Evolutionary conservation across 2,113 vertebrate species (phyloP), one percentile per base, ranked within the genome.

Genomic region (Camelus dromedarius): DNA sequence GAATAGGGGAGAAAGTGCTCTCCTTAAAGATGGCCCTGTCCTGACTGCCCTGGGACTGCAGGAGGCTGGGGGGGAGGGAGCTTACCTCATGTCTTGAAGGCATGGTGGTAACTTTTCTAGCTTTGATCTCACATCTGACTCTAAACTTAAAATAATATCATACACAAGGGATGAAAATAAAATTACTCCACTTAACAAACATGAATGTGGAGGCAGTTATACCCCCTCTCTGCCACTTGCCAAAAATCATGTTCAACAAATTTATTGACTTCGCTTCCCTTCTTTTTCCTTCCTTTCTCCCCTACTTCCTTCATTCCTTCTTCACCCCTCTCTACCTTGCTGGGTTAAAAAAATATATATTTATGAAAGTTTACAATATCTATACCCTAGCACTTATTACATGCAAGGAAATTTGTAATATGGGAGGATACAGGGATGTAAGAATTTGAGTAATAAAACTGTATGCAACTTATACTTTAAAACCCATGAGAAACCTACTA

Each of bases 401-500:
- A 14, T 69, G 52, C 35, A 93, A 70, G 50, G 9, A 24, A 77
- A 9, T 67, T 0, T 73, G 8, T 81, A 60, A 83, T 58, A 50
- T 48, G 20, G 14, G 48, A 3, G 6, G 4, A 42, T 28, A 62
- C 13, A 50, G 2, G 20, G 11, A 66, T 89, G 4, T 82, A 76
- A 83, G 19, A 85, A 19, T 80, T 66, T 56, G 46, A 82, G 62
- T 82, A 64, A 70, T 75, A 81, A 94, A 52, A 81, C 54, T 91
- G 1, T 84, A 66, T 79, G 14, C 30, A 72, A 56, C 14, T 42
- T 88, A 42, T 14, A 64, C 18, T 69, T 60, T 89, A 88, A 85
- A 89, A 75, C 26, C 82, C 28, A 48, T 4, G 20, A 77, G 28
- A n/a, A 82, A 56, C 30, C 69, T 64, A 76, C 48, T 69, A 60